These are phyloP conservation scores for Acleris holmiana DNA, from an alignment of 2,888 invertebrate genomes.

Conservation along the genomic window DNA sequence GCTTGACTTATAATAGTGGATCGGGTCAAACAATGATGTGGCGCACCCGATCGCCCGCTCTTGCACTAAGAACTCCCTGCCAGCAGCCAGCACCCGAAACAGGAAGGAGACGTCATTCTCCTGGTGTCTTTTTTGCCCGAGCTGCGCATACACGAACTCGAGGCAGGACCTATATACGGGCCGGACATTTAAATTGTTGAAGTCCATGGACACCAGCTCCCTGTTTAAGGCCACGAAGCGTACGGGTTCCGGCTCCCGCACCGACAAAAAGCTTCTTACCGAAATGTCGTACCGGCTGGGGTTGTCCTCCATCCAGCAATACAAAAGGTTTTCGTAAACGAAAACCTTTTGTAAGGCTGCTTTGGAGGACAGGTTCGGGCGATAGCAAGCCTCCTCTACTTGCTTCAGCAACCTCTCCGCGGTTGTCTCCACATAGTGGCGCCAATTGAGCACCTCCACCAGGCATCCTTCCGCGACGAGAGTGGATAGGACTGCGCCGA, in stretches of 20 bases:
- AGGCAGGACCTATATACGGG: neutral
- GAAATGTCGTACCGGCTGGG: neutral
- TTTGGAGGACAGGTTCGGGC: too few species aligned
- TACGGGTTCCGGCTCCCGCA: too few species aligned
- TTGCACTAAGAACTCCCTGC: neutral
- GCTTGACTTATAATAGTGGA: neutral
- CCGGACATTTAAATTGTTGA: too few species aligned
- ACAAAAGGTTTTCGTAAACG: neutral
- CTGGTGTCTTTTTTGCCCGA: neutral
- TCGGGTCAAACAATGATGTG: neutral
- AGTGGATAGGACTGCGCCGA: neutral
- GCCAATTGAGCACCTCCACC: neutral
- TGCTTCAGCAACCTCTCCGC: neutral
- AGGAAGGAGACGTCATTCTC: neutral
- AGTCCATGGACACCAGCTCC: too few species aligned
- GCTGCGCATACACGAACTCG: neutral
- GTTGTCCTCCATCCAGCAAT: conserved; percentile 1
- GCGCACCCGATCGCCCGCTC: neutral
- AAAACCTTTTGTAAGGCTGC: neutral
- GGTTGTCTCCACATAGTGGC: neutral
- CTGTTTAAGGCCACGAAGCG: neutral
- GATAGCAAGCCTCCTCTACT: neutral
- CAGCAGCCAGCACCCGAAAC: neutral
- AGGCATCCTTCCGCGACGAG: neutral
- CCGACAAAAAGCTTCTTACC: neutral